These are phyloP conservation scores for Melanotaenia trifasciata DNA, from an alignment of 2,797 vertebrate genomes.

Conservation along the genomic window DNA sequence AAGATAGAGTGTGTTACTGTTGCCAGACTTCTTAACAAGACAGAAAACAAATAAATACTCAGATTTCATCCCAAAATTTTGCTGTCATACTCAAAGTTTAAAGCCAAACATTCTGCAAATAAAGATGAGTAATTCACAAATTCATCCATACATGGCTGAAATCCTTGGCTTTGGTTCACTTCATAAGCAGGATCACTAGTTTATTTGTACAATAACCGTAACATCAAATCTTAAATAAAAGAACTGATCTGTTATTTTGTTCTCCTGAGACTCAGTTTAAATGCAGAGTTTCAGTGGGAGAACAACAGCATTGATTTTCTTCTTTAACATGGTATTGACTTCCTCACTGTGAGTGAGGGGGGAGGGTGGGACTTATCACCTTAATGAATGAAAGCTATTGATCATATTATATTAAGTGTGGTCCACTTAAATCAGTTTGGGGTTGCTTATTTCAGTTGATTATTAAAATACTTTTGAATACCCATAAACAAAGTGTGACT, in stretches of 20 bases:
- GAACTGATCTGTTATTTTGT: constrained; percentile 57
- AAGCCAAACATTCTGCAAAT: neutral
- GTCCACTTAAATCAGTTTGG: constrained; percentile 49
- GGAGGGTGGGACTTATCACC: constrained; percentile 60
- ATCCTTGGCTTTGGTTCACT: neutral
- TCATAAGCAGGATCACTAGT: constrained; percentile 13
- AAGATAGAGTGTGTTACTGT: neutral
- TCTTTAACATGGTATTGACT: constrained; percentile 81
- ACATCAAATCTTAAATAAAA: constrained; percentile 60
- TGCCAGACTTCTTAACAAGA: neutral
- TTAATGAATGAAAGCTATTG: constrained; percentile 77
- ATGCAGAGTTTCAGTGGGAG: constrained; percentile 64
- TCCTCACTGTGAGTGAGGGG: constrained; percentile 68
- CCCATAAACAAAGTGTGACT: constrained; percentile 19
- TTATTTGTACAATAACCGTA: constrained; percentile 58
- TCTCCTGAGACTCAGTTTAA: constrained; percentile 53
- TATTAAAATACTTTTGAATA: constrained; percentile 35
- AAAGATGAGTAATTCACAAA: constrained; percentile 15
- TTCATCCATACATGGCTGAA: neutral
- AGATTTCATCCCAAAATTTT: constrained; percentile 7
- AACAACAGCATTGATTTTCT: constrained; percentile 80
- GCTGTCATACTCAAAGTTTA: neutral
- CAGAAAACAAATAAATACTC: neutral
- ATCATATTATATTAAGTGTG: constrained; percentile 55
- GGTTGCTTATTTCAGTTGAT: constrained; percentile 36